A percentile compares a stretch with the other conserved stretches of the same genome.
phyloP scores from a whole-genome alignment of 2,797 vertebrate genomes.

The Podargus strigoides region DNA sequence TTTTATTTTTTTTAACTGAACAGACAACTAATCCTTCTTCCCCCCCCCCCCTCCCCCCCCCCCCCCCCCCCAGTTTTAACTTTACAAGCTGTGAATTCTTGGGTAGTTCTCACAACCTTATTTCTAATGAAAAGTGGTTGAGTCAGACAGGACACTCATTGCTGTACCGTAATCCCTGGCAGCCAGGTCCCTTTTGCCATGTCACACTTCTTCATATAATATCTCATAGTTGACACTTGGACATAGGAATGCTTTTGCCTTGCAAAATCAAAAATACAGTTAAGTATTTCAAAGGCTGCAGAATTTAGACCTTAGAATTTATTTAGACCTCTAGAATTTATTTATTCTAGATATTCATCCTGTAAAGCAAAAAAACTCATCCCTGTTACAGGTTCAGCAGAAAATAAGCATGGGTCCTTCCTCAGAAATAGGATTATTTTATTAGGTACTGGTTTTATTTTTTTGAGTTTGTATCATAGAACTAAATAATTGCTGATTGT shows the following conservation, averaged over 20 bases:
- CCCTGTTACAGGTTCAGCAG: not conserved
- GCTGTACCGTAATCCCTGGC: not conserved
- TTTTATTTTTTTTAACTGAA: conserved; percentile 13
- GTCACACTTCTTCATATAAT: not conserved
- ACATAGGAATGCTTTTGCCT: not conserved
- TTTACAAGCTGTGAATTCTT: not conserved
- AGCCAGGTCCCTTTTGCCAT: not conserved
- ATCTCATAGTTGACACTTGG: not conserved
- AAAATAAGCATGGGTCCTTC: not conserved
- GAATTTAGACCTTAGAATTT: not conserved
- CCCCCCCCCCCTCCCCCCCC: not conserved
- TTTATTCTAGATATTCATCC: not conserved
- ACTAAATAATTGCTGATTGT: not conserved
- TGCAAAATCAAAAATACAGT: conserved; percentile 5
- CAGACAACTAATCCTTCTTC: not conserved
- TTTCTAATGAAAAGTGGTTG: conserved; percentile 24
- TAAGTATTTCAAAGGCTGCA: not conserved
- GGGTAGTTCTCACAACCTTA: not conserved
- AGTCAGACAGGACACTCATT: not conserved
- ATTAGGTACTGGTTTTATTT: not conserved
- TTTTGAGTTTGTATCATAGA: not conserved
- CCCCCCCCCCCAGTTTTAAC: not conserved
- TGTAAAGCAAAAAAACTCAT: not conserved
- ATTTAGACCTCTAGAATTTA: too few species aligned
- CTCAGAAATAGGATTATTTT: not conserved